Evolutionary conservation across 2,797 vertebrate genomes (phyloP).

Genomic region (Myiothlypis chrysogaster): DNA sequence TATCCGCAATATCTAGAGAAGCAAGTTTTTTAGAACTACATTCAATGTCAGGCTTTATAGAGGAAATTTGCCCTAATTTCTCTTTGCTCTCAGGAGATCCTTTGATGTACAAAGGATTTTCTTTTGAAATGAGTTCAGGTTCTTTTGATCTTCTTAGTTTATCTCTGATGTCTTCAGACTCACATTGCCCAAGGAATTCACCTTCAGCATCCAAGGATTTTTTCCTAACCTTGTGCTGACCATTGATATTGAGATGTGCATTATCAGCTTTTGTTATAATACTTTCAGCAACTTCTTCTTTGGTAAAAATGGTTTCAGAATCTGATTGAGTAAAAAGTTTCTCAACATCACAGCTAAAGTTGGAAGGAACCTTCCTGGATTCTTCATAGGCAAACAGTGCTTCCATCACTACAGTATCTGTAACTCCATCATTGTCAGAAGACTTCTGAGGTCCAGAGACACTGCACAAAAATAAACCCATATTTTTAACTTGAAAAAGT

Average conservation of each 20-base stretch:
- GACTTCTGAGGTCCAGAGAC: constrained; percentile 31
- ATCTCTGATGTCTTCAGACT: not conserved
- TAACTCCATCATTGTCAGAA: not conserved
- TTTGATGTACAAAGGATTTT: constrained; percentile 3
- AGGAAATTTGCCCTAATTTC: constrained; percentile 17
- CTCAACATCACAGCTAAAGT: constrained; percentile 13
- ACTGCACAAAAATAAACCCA: constrained; percentile 49
- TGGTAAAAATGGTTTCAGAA: constrained; percentile 48
- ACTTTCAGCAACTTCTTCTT: constrained; percentile 55
- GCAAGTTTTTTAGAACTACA: constrained; percentile 39
- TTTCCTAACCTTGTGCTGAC: constrained; percentile 21
- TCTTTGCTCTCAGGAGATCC: not conserved
- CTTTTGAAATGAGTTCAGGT: not conserved
- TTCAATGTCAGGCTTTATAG: not conserved
- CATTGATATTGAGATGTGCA: not conserved
- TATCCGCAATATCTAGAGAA: constrained; percentile 4
- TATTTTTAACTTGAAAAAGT: not conserved
- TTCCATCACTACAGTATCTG: not conserved
- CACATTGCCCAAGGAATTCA: not conserved
- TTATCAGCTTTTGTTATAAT: constrained; percentile 12
- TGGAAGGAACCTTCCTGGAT: not conserved
- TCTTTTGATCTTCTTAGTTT: constrained; percentile 35
- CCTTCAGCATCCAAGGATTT: not conserved
- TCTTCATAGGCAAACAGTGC: constrained; percentile 18
- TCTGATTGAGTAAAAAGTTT: not conserved